Percentiles rank a stretch among this genome's conserved stretches.
Evolutionary conservation across 2,797 vertebrate genomes (phyloP).

Genomic region (Strix occidentalis): DNA sequence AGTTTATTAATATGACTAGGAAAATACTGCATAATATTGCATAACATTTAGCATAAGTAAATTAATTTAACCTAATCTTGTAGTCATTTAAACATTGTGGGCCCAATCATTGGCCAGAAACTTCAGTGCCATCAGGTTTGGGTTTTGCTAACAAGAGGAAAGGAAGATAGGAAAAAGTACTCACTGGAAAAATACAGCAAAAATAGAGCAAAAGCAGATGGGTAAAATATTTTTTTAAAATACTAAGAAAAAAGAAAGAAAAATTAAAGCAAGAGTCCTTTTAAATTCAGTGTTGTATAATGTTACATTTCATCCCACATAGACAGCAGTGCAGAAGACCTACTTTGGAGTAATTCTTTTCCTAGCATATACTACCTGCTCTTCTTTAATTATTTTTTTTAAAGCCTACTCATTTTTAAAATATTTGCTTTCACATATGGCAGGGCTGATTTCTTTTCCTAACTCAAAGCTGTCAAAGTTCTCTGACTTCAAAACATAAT

Average conservation of each 20-base stretch:
- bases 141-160: neutral
- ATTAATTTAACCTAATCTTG: neutral
- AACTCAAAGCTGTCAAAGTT: neutral
- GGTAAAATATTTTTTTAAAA: neutral
- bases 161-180: neutral
- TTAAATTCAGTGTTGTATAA: neutral
- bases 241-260: neutral
- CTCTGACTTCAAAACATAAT: neutral
- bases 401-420: neutral
- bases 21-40: neutral
- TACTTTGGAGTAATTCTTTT: neutral
- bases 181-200: slow-evolving; percentile 30
- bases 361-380: neutral
- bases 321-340: neutral
- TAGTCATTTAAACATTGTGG: neutral
- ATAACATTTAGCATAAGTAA: neutral
- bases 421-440: neutral
- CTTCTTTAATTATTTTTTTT: neutral
- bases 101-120: neutral
- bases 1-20: neutral
- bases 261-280: neutral
- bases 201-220: slow-evolving; percentile 12
- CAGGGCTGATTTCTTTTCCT: neutral
- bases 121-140: neutral
- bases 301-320: neutral